These are phyloP conservation scores for Folsomia candida DNA, from an alignment of 2,888 invertebrate species.

Conservation along the genomic window DNA sequence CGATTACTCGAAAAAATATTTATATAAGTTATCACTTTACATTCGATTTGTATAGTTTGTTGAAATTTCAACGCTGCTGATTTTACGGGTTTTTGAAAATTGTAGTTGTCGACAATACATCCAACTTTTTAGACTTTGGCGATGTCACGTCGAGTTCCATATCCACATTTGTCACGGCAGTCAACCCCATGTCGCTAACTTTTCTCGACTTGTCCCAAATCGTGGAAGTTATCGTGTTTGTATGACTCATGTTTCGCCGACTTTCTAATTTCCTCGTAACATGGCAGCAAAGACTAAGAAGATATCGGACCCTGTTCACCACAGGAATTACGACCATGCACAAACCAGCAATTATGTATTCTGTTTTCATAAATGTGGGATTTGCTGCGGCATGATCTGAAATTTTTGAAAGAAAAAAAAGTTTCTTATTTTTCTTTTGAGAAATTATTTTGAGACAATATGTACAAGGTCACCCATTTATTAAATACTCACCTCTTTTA, in stretches of 20 bases:
- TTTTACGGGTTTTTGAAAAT: not conserved
- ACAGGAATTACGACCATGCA: conserved; percentile 44
- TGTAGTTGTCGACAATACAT: not conserved
- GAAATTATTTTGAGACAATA: too few relatives aligned
- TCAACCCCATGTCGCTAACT: conserved; percentile 45
- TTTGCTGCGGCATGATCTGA: not conserved
- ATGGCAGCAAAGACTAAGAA: conserved; percentile 46
- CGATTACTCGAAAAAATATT: too few relatives aligned
- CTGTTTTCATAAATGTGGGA: conserved; percentile 24
- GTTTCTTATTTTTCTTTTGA: too few relatives aligned
- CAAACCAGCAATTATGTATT: conserved; percentile 36
- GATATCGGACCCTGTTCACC: conserved; percentile 39
- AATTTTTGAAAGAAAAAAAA: not conserved
- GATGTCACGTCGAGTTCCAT: conserved; percentile 38
- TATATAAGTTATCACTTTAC: too few relatives aligned
- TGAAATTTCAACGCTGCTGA: too few relatives aligned
- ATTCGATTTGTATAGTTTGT: too few relatives aligned
- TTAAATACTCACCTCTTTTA: conserved; percentile 28
- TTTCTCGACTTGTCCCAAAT: conserved; percentile 49
- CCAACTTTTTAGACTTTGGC: too few relatives aligned
- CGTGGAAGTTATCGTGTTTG: conserved; percentile 44
- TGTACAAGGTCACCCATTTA: not conserved
- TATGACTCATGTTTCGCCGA: conserved; percentile 39
- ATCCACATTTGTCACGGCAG: conserved; percentile 44
- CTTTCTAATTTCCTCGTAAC: conserved; percentile 41